Conservation (phyloP, 2,888 invertebrate species). For the Drosophila aldrichi region DNA sequence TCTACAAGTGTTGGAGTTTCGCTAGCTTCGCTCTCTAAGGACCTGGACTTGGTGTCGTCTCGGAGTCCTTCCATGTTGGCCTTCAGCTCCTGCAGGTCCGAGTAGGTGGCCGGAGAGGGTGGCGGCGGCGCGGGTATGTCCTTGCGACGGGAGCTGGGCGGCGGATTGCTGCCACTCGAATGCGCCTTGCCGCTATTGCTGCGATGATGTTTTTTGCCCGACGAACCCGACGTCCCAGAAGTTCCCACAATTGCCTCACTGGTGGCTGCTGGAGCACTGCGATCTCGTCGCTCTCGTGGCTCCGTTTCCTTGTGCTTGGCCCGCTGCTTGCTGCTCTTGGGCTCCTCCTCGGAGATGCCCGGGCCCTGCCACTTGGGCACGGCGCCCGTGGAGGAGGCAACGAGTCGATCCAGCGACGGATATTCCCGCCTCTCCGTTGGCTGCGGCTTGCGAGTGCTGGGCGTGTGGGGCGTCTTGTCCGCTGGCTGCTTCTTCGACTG, state of each 20-base stretch:
- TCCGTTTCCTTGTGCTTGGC: constrained; percentile 54
- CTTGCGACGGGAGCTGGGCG: constrained; percentile 60
- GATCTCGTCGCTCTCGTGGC: constrained; percentile 38
- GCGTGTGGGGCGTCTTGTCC: constrained; percentile 17
- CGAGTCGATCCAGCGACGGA: constrained; percentile 81
- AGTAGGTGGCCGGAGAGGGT: constrained; percentile 81
- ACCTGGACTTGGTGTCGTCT: constrained; percentile 74
- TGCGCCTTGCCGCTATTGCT: constrained; percentile 50
- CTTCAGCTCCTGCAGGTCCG: constrained; percentile 80
- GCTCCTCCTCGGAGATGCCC: constrained; percentile 26
- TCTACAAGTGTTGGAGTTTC: constrained; percentile 46
- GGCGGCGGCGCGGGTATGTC: constrained; percentile 81
- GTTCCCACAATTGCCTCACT: neutral
- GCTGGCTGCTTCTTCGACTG: constrained; percentile 39
- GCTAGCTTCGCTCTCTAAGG: constrained; percentile 59
- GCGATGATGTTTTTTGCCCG: constrained; percentile 65
- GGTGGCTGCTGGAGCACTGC: constrained; percentile 16
- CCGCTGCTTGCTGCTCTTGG: constrained; percentile 46
- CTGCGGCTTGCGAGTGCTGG: constrained; percentile 52
- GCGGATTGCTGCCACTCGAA: constrained; percentile 10
- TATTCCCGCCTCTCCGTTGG: constrained; percentile 73
- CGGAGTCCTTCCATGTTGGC: constrained; percentile 75
- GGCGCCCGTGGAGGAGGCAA: constrained; percentile 82
- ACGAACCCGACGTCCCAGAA: neutral
- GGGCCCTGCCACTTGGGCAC: constrained; percentile 77